Base-by-base conservation (phyloP, 2,797 vertebrate species). In the Sciurus carolinensis region DNA sequence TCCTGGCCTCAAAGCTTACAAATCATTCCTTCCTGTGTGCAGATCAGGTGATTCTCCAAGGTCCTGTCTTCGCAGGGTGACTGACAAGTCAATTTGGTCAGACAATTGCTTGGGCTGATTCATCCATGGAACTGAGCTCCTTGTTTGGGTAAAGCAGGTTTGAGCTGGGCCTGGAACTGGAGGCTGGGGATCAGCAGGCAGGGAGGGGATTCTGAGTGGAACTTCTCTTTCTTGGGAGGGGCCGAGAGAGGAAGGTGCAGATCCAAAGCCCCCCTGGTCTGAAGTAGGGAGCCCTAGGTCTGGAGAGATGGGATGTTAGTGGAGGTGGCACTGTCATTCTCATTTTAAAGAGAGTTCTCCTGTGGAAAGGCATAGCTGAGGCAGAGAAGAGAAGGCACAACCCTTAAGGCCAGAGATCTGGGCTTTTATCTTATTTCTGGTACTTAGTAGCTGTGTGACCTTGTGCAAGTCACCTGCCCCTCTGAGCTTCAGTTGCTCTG, bases 81-180 rank as follows among this genome's bases (percentile, higher is more conserved):
- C 80, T 96, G 97, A 97, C 96, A 96, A 95, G 93, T 94, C 91
- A 94, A 93, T 96, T 95, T 94, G 91, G 54, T 72, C 91, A 87
- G 94, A 96, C 66, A 93, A 76, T 96, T 94, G 59, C 76, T 77
- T 14, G 7, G 69, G 52, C 82, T 47, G 86, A 94, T 89, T 93
- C 83, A 50, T 42, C 62, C 6, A 4, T 1, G 79, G 66, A 89
- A 57, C 42, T 1, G 20, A 90, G 80, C 39, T 75, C 44, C 47
- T 77, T 64, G 44, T 76, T 88, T 91, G 54, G 24, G 67, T 33
- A 84, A 92, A 87, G n/a, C 33, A 18, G 12, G 28, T 84, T 91
- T 97, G 94, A 94, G 66, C 36, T 52, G 17, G 44, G 57, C 24
- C 24, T 4, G 69, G 73, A 62, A 30, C 2, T 30, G 11, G 54